Percentiles rank a stretch among this genome's conserved stretches.
Conservation (phyloP, 2,797 vertebrate genomes). For the Chelmon rostratus region DNA sequence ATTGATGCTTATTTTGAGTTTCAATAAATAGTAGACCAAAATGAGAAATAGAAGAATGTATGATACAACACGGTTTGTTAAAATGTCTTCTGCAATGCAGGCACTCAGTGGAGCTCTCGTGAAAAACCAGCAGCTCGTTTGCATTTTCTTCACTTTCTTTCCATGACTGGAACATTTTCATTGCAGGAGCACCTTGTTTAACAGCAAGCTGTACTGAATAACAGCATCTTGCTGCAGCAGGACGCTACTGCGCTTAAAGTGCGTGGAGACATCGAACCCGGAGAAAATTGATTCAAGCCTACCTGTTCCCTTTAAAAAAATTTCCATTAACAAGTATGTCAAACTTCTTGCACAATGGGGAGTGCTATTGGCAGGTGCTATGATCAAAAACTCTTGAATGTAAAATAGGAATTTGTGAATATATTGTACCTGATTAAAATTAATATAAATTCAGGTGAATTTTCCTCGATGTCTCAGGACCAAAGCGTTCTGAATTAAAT, state of each 20-base stretch:
- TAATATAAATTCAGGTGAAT: background rate
- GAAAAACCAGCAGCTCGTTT: background rate
- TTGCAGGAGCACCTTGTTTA: background rate
- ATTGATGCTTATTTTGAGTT: background rate
- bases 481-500: background rate
- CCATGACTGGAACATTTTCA: background rate
- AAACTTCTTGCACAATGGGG: background rate
- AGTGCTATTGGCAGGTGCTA: background rate
- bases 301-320: constrained; percentile 6
- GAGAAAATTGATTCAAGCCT: constrained; percentile 4
- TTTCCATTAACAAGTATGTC: background rate
- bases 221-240: background rate
- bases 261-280: background rate
- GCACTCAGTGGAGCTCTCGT: background rate
- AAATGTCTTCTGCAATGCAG: background rate
- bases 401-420: constrained; percentile 3
- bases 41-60: background rate
- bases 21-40: background rate
- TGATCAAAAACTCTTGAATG: constrained; percentile 1
- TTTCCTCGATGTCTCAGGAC: background rate
- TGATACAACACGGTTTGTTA: background rate
- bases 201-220: background rate
- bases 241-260: background rate
- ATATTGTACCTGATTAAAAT: background rate
- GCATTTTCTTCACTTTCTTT: background rate